A percentile compares a stretch with the other conserved stretches of the same genome.
Conservation (phyloP, 2,797 vertebrate genomes). For the Tragopan temminckii region DNA sequence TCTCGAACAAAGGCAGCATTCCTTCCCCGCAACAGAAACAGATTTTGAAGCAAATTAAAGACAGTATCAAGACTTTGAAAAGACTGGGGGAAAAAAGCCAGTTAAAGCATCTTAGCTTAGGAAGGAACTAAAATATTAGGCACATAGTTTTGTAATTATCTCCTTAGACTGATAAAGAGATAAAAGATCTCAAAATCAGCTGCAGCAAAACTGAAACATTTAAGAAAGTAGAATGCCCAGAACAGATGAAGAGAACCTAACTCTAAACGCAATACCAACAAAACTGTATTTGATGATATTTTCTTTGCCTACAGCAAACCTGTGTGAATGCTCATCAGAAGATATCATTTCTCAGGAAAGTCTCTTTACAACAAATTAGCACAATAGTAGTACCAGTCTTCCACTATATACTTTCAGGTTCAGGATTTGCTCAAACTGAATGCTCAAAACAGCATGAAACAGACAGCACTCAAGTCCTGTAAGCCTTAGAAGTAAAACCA, state of each 20-base stretch:
- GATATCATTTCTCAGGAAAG: background rate
- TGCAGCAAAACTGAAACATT: background rate
- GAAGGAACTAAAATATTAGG: background rate
- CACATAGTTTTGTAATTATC: background rate
- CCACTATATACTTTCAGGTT: background rate
- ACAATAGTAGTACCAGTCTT: background rate
- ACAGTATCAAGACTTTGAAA: background rate
- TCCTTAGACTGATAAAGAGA: background rate
- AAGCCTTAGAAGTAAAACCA: background rate
- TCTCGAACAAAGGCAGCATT: background rate
- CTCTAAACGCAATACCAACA: background rate
- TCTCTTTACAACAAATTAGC: background rate
- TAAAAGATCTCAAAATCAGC: background rate
- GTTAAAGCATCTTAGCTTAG: background rate
- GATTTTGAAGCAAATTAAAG: background rate
- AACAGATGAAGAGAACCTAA: background rate
- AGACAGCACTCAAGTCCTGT: background rate
- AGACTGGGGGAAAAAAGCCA: background rate
- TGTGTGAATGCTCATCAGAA: background rate
- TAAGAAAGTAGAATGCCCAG: background rate
- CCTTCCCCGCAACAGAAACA: background rate
- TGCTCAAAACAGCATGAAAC: slow-evolving; percentile 29
- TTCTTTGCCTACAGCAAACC: background rate
- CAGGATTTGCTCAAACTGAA: background rate
- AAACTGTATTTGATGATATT: background rate